These are phyloP conservation scores for Drosophila subpulchrella DNA, from an alignment of 1,140 invertebrate genomes.

Conservation along the genomic window DNA sequence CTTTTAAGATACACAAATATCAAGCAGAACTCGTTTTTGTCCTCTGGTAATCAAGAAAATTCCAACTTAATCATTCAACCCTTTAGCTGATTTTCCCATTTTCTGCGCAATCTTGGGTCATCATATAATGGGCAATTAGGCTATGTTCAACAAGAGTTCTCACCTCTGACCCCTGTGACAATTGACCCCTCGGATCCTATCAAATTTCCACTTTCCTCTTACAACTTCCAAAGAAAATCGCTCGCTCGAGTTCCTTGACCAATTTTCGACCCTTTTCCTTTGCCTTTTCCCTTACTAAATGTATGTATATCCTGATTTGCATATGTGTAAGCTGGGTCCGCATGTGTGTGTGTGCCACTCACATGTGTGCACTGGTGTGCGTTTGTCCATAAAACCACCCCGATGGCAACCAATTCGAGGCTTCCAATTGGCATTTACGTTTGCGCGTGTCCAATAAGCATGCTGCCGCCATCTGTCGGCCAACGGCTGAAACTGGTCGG, in stretches of 20 bases:
- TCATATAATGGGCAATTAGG: not conserved
- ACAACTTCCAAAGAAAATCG: slow-evolving; percentile 13
- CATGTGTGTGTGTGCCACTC: slow-evolving; percentile 11
- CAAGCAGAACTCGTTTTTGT: not conserved
- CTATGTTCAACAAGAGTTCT: not conserved
- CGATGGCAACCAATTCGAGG: slow-evolving; percentile 53
- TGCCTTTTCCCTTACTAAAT: not conserved
- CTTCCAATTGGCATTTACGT: slow-evolving; percentile 79
- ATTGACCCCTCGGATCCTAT: slow-evolving; percentile 15
- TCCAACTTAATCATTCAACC: not conserved
- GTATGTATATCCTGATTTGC: slow-evolving; percentile 19
- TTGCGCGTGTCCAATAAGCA: slow-evolving; percentile 77
- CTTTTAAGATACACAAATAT: too few relatives aligned
- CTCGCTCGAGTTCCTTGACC: slow-evolving; percentile 37
- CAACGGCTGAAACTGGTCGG: slow-evolving; percentile 20
- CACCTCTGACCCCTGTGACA: slow-evolving; percentile 12
- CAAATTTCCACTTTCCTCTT: not conserved
- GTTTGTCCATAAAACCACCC: slow-evolving; percentile 61
- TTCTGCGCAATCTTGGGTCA: slow-evolving; percentile 11
- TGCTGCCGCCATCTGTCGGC: slow-evolving; percentile 59
- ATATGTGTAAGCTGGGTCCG: not conserved
- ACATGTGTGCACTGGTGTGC: slow-evolving; percentile 21
- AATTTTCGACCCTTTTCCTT: slow-evolving; percentile 13
- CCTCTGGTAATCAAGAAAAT: not conserved
- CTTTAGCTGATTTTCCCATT: not conserved